phyloP scores from a whole-genome alignment of 2,113 vertebrate genomes.

The Dicrurus megarhynchus region DNA sequence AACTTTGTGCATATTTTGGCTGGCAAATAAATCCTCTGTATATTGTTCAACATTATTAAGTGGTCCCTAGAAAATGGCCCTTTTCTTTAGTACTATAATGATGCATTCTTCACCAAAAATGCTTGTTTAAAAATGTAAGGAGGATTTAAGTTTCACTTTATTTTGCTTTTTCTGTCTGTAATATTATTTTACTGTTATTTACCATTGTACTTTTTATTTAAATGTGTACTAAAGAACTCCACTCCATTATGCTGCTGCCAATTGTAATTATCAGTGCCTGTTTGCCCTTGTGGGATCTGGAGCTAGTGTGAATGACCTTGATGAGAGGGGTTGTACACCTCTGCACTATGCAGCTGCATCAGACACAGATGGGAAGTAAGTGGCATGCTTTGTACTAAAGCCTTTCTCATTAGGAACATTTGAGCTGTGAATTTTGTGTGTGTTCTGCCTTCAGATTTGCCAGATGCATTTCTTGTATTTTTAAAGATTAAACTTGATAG shows the following conservation, averaged over 20 bases:
- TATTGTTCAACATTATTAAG: not conserved
- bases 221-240: slow-evolving; percentile 84
- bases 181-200: slow-evolving; percentile 39
- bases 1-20: not conserved
- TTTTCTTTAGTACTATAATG: not conserved
- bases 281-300: slow-evolving; percentile 99
- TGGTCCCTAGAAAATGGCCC: not conserved
- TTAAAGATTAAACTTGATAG: not conserved
- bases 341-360: slow-evolving; percentile 97
- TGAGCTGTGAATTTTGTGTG: not conserved
- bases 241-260: slow-evolving; percentile 97
- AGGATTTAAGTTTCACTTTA: slow-evolving; percentile 29
- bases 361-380: slow-evolving; percentile 97
- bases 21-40: not conserved
- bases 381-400: slow-evolving; percentile 1
- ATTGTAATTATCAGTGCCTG: slow-evolving; percentile 99
- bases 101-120: not conserved
- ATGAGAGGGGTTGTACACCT: slow-evolving; percentile 93
- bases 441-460: not conserved
- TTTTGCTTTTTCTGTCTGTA: slow-evolving; percentile 51
- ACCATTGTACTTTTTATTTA: slow-evolving; percentile 52
- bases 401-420: not conserved
- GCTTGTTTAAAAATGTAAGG: not conserved
- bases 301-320: slow-evolving; percentile 96
- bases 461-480: not conserved